Base-by-base conservation (phyloP, 2,113 vertebrate species). In the Megaleporinus macrocephalus region DNA sequence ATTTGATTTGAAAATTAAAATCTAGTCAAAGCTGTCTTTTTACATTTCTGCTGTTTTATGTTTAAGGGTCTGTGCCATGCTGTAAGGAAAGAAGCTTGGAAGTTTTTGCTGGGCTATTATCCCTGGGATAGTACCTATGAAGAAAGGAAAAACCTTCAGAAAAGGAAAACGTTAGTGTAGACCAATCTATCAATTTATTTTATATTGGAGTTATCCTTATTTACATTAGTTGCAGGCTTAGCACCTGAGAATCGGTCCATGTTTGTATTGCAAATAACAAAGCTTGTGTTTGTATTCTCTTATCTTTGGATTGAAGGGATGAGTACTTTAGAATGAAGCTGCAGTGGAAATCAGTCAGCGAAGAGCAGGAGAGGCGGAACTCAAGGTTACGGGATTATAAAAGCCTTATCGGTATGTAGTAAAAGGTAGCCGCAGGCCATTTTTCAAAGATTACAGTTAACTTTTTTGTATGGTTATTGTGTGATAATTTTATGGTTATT, bases 281-380 rank as follows among this genome's bases (percentile, higher is more conserved):
- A 33, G 27, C 41, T 57, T 33, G 29, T 72, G 33, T 63, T 44
- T 83, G 15, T 20, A 20, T 15, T n/a, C 22, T 9, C 41, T 14
- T 74, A 20, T 36, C 22, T 27, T 26, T 79, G 53, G 41, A 30
- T 44, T 1, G 53, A 80, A 99, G 97, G 15, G 97, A 99, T 20
- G 97, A 99, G 73, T 98, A 98, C 93, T 99, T 99, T 91, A 95
- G 95, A 90, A 99, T 99, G 98, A 99, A 98, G 89, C 93, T 99
- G 29, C 97, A 99, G 90, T 99, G 97, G 98, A 99, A 99, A 74
- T 99, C 97, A 0, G 93, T 99, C 69, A 98, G 96, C 0, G 96
- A 97, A 86, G 97, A 99, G 68, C 98, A 98, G 88, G 97, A 99
- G 90, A 97, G 94, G 85, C 95, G 97, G 86, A 99, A 99, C 92